phyloP scores from a whole-genome alignment of 2,797 vertebrate species.

The Microchirus variegatus region DNA sequence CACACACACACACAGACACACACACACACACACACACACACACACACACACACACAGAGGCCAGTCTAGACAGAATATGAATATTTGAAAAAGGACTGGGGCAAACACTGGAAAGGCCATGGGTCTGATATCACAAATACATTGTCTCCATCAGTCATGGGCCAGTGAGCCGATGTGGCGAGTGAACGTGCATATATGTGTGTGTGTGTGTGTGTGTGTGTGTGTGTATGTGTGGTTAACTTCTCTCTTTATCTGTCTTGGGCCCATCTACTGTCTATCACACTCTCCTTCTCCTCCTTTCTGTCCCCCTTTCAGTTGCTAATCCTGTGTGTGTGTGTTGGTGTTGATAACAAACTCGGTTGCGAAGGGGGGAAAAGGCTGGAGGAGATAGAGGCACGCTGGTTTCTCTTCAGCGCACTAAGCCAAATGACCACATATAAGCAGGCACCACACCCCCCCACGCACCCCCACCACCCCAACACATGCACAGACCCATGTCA shows the following conservation, averaged over 20 bases:
- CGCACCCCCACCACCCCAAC: background rate
- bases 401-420: conserved; percentile 58
- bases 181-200: conserved; percentile 16
- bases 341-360: conserved; percentile 77
- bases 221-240: conserved; percentile 36
- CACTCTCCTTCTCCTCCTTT: conserved; percentile 25
- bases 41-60: conserved; percentile 24
- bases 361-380: conserved; percentile 59
- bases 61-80: conserved; percentile 54
- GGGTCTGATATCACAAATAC: conserved; percentile 64
- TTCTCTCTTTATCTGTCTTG: conserved; percentile 61
- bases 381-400: conserved; percentile 54
- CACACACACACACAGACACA: conserved; percentile 23
- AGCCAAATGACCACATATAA: conserved; percentile 65
- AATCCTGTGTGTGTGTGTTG: conserved; percentile 78
- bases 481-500: conserved; percentile 7
- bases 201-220: conserved; percentile 10
- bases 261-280: conserved; percentile 70
- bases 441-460: conserved; percentile 6
- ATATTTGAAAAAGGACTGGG: conserved; percentile 60
- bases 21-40: conserved; percentile 16
- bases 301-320: conserved; percentile 55
- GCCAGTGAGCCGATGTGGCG: conserved; percentile 47
- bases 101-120: conserved; percentile 50
- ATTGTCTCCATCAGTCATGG: conserved; percentile 60